These are phyloP conservation scores for Diarsia rubi DNA, from an alignment of 2,888 invertebrate genomes.

Conservation along the genomic window DNA sequence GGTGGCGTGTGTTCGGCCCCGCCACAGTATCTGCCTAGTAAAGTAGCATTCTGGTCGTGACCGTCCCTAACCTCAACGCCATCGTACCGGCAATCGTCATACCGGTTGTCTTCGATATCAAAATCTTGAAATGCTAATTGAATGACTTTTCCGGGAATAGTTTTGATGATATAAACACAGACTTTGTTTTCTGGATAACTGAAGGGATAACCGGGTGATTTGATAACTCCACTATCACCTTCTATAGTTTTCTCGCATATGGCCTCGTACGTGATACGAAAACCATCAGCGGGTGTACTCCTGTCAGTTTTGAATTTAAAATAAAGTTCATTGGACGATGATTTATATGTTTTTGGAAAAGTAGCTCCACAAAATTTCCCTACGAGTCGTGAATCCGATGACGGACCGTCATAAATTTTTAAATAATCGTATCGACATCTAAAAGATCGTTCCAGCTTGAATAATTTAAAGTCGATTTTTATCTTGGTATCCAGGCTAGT, in stretches of 20 bases:
- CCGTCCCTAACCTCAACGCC: conserved; percentile 93
- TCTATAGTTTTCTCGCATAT: conserved; percentile 86
- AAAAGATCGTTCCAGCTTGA: conserved; percentile 92
- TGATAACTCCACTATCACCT: conserved; percentile 91
- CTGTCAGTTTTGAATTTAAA: conserved; percentile 89
- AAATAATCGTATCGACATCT: conserved; percentile 92
- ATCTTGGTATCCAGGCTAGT: conserved; percentile 92
- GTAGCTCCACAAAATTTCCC: conserved; percentile 94
- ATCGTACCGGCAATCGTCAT: conserved; percentile 81
- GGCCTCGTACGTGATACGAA: conserved; percentile 80
- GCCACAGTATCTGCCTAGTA: conserved; percentile 93
- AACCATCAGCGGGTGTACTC: conserved; percentile 77
- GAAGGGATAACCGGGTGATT: conserved; percentile 94
- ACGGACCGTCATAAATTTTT: conserved; percentile 93
- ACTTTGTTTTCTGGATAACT: conserved; percentile 91
- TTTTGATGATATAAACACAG: conserved; percentile 93
- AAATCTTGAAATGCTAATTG: conserved; percentile 92
- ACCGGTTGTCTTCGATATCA: conserved; percentile 90
- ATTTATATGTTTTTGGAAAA: conserved; percentile 92
- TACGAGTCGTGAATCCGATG: conserved; percentile 91
- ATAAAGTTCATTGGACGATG: conserved; percentile 89
- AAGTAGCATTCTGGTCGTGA: conserved; percentile 91
- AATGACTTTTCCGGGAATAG: conserved; percentile 92
- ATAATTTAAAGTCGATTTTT: conserved; percentile 91
- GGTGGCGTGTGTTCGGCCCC: conserved; percentile 88